Conservation (phyloP, 2,888 invertebrate genomes). For the Drosophila affinis region DNA sequence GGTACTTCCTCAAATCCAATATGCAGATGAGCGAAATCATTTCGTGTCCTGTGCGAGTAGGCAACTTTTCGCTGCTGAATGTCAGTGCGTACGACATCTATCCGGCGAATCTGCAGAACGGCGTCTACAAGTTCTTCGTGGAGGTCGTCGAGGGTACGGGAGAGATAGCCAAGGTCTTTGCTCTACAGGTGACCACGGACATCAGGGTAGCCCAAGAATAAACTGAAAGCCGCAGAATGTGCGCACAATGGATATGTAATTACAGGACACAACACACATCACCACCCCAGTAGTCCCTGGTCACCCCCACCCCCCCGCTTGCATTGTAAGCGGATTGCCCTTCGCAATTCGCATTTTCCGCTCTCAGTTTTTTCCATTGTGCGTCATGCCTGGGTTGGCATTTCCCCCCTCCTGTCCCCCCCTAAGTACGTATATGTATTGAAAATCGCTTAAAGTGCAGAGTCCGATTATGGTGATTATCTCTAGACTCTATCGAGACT, state of each 20-base stretch:
- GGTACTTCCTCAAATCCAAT: constrained; percentile 47
- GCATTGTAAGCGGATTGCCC: constrained; percentile 69
- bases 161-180: constrained; percentile 62
- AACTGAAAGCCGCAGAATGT: constrained; percentile 13
- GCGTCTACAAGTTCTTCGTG: constrained; percentile 59
- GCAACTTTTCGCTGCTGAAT: constrained; percentile 52
- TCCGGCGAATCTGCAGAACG: constrained; percentile 35
- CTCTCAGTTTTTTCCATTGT: constrained; percentile 64
- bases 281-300: constrained; percentile 12
- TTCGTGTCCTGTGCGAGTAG: constrained; percentile 52
- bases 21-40: constrained; percentile 37
- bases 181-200: constrained; percentile 60
- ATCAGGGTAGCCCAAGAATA: constrained; percentile 37
- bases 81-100: constrained; percentile 41
- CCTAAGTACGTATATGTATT: constrained; percentile 38
- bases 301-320: constrained; percentile 20
- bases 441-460: constrained; percentile 75
- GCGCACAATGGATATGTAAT: constrained; percentile 64
- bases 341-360: constrained; percentile 44
- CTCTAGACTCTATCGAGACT: constrained; percentile 49
- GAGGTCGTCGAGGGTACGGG: constrained; percentile 59
- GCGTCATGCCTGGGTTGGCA: constrained; percentile 52
- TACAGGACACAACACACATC: constrained; percentile 54
- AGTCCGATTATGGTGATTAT: constrained; percentile 80
- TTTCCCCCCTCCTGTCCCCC: constrained; percentile 17